phyloP scores from a whole-genome alignment of 2,113 vertebrate genomes.

The Spheniscus mendiculus region DNA sequence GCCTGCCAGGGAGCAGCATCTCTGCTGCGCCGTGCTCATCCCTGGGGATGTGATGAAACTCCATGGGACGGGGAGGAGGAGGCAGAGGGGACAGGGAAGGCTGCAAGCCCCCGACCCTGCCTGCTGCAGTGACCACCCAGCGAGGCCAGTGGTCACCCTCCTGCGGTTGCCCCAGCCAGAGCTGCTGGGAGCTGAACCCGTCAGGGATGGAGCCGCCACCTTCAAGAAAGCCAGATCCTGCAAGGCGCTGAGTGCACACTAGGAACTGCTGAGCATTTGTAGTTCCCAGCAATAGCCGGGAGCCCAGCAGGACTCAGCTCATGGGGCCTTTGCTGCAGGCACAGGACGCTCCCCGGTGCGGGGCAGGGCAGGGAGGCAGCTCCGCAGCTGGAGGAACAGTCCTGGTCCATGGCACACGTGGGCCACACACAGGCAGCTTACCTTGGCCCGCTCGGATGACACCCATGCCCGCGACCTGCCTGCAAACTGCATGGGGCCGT shows the following conservation, averaged over 20 bases:
- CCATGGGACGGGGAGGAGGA: neutral
- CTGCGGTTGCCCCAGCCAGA: fast-evolving
- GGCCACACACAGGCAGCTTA: too few species aligned
- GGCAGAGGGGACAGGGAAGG: neutral
- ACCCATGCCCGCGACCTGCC: neutral
- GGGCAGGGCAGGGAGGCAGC: neutral
- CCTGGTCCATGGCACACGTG: neutral
- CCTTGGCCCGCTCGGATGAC: neutral
- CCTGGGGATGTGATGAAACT: neutral
- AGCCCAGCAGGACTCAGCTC: neutral
- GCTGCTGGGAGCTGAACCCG: neutral
- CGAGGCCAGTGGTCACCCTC: neutral
- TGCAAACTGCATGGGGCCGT: neutral
- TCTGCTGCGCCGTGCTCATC: neutral
- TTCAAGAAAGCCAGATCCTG: neutral
- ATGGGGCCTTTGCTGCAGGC: neutral
- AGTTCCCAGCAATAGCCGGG: neutral
- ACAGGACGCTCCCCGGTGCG: fast-evolving
- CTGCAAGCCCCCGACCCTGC: neutral
- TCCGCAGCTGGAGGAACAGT: fast-evolving
- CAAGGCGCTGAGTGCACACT: neutral
- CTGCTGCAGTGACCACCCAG: neutral
- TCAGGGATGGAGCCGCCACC: neutral
- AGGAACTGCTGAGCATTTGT: neutral
- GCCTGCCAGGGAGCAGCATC: neutral